Conservation (phyloP, 1,140 invertebrate species). For the Musca vetustissima region DNA sequence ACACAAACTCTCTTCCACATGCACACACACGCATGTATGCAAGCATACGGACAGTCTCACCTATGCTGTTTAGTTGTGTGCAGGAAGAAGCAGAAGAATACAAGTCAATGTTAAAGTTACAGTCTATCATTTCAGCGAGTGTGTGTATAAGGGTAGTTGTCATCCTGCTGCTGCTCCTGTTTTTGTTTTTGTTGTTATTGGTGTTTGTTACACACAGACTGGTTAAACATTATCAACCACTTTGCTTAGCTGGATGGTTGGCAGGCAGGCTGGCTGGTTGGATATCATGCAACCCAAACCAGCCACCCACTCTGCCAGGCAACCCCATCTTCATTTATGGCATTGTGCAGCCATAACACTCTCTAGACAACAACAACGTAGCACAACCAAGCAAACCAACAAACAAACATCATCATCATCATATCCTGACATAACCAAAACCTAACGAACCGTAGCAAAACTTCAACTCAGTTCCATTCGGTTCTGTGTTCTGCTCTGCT, state of each 20-base stretch:
- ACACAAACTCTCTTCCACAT: background rate
- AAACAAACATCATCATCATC: no score
- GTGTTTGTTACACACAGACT: slow-evolving; percentile 32
- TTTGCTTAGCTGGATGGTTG: slow-evolving; percentile 27
- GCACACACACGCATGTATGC: no score
- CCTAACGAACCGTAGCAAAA: no score
- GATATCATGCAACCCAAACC: background rate
- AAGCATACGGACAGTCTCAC: no score
- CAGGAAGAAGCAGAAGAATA: background rate
- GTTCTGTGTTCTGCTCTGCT: no score
- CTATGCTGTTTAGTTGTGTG: no score
- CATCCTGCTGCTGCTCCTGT: slow-evolving; percentile 12
- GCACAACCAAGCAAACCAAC: no score
- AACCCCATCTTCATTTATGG: background rate
- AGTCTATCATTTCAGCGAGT: slow-evolving; percentile 8
- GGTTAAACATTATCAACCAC: slow-evolving; percentile 52
- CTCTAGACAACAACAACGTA: no score
- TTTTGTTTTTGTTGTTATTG: slow-evolving; percentile 24
- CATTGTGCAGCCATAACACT: no score
- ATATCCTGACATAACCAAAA: no score
- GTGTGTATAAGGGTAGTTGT: slow-evolving; percentile 18
- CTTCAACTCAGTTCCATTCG: no score
- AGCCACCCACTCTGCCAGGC: background rate
- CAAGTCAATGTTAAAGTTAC: slow-evolving; percentile 21
- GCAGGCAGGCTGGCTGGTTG: background rate